Evolutionary conservation across 1,140 invertebrate genomes (phyloP), one percentile per base, ranked within the genome.

Genomic region (Hetaerina americana): DNA sequence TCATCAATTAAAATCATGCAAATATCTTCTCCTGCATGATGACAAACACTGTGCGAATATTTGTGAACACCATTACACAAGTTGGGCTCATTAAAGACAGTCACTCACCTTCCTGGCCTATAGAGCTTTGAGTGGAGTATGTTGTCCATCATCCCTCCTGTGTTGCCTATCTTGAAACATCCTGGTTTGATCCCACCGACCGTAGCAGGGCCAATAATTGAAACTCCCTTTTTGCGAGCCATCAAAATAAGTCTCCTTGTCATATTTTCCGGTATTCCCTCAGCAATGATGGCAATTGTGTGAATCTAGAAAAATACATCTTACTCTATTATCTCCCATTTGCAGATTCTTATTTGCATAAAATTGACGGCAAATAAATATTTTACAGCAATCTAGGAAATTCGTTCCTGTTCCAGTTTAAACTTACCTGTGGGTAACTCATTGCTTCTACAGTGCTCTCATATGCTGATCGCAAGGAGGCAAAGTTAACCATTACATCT

Each of bases 131-230:
- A 98, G 75, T 98, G 93, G 1, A 99, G 82, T 77, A 99, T 98
- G 79, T 99, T 99, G 79, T 99, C 97, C 87, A 99, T 94, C 97
- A 99, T 99, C 68, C 97, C 97, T 1, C 96, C 97, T 12, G 97
- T 99, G 83, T 99, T 99, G 40, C 98, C 97, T 76, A 99, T 99
- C 83, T 99, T 99, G 80, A 99, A 98, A 80, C 96, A 98, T 0
- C 97, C 98, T 0, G 98, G 97, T 79, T 99, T 99, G 26, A 99
- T 92, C 27, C 97, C 98, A 74, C 94, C 94, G 66, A 98, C 97
- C 0, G 98, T 99, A 0, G 98, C 98, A 0, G 98, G 98, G 5
- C 96, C 96, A 78, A 98, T 97, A 29, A 98, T 93, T 5, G 87
- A 87, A 0, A 98, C 92, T 25, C 85, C 85, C 77, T 91, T 94